Percentiles rank a stretch among this genome's conserved stretches.
phyloP scores from a whole-genome alignment of 2,888 invertebrate genomes.

The Erannis defoliaria region DNA sequence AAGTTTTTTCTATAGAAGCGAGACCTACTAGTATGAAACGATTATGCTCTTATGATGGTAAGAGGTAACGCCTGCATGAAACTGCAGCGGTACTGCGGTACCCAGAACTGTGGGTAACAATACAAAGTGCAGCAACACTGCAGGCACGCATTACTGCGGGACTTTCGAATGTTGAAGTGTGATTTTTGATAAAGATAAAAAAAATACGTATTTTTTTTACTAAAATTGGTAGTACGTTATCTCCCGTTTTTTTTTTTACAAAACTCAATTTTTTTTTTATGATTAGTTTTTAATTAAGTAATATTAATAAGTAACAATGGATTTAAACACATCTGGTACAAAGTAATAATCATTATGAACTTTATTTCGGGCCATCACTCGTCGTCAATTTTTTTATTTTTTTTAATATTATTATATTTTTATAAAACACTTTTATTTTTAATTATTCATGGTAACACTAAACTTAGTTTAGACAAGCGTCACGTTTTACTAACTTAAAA shows the following conservation, averaged over 20 bases:
- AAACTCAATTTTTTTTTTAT: constrained; percentile 39
- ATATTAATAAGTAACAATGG: constrained; percentile 67
- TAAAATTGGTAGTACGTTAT: constrained; percentile 39
- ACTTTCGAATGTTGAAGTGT: no score
- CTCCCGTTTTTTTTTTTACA: constrained; percentile 53
- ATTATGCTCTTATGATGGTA: no score
- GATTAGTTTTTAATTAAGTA: constrained; percentile 49
- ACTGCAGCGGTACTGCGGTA: no score
- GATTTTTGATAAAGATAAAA: no score
- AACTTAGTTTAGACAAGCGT: no score
- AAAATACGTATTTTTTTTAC: background rate
- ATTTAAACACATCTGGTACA: constrained; percentile 66
- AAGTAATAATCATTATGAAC: constrained; percentile 13
- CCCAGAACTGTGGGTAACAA: background rate
- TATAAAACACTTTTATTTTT: background rate
- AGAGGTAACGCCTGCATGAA: no score
- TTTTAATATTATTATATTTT: background rate
- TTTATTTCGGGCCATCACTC: constrained; percentile 33
- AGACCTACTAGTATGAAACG: no score
- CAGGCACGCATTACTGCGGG: background rate
- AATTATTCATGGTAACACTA: no score
- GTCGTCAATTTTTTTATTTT: no score
- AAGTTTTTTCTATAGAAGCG: no score
- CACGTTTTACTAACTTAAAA: no score
- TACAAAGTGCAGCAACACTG: background rate